Evolutionary conservation across 2,888 invertebrate species (phyloP).

Genomic region (Bruchidius siliquastri): DNA sequence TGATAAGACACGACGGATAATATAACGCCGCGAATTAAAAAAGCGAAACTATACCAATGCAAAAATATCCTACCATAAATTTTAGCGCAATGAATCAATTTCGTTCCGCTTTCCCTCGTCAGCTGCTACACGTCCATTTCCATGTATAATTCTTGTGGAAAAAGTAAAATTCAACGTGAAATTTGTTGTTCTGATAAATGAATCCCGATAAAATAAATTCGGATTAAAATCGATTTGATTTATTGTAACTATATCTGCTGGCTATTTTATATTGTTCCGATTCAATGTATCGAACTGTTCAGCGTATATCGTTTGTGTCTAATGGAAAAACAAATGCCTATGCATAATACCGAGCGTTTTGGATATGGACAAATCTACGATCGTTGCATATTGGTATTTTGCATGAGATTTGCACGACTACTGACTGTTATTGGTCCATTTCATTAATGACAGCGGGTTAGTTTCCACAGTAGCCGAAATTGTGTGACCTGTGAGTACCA

Average conservation of each 20-base stretch:
- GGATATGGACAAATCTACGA: neutral
- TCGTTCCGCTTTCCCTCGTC: no score
- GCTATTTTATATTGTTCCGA: neutral
- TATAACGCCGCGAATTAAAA: no score
- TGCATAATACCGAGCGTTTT: neutral
- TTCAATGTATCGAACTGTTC: neutral
- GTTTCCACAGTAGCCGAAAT: neutral
- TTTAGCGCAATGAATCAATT: no score
- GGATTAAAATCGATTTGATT: neutral
- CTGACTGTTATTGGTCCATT: neutral
- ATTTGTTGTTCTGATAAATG: neutral
- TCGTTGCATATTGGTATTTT: neutral
- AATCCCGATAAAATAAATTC: neutral
- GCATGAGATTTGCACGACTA: neutral
- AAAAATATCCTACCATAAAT: no score
- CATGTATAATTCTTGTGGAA: neutral
- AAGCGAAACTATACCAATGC: no score
- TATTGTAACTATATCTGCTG: neutral
- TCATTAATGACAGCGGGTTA: neutral
- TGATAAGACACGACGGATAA: no score
- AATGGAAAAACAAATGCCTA: neutral
- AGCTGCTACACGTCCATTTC: no score
- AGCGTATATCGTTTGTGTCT: neutral
- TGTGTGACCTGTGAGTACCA: neutral
- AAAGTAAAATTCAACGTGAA: neutral